A percentile compares a stretch with the other conserved stretches of the same genome.
phyloP scores from a whole-genome alignment of 2,797 vertebrate genomes.

The Adrianichthys oophorus region DNA sequence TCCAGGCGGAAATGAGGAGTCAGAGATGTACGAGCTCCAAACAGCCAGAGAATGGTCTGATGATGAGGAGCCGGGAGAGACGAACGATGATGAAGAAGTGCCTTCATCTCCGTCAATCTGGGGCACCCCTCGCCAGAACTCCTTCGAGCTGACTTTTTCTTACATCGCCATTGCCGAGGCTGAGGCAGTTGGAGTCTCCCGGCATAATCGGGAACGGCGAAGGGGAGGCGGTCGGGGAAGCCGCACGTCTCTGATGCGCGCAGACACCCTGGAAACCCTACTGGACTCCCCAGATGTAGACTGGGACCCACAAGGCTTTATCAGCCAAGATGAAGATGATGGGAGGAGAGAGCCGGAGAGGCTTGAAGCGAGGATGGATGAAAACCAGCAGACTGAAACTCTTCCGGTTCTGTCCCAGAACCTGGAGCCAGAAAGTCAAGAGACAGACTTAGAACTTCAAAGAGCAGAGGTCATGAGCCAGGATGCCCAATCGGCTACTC shows the following conservation, averaged over 20 bases:
- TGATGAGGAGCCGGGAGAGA: slow-evolving; percentile 71
- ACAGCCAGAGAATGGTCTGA: slow-evolving; percentile 89
- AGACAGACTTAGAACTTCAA: slow-evolving; percentile 40
- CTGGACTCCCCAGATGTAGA: slow-evolving; percentile 78
- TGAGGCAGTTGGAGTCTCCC: slow-evolving; percentile 66
- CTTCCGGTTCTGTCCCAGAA: slow-evolving; percentile 49
- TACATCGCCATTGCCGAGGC: slow-evolving; percentile 87
- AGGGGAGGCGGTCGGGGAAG: slow-evolving; percentile 56
- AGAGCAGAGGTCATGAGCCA: slow-evolving; percentile 34
- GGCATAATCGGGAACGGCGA: slow-evolving; percentile 63
- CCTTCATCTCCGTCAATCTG: slow-evolving; percentile 80
- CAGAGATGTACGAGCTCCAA: slow-evolving; percentile 86
- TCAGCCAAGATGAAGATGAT: slow-evolving; percentile 59
- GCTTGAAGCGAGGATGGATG: slow-evolving; percentile 29
- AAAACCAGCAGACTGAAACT: slow-evolving; percentile 41
- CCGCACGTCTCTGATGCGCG: slow-evolving; percentile 65
- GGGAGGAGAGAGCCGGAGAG: slow-evolving; percentile 33
- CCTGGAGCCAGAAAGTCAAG: slow-evolving; percentile 50
- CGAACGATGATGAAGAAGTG: slow-evolving; percentile 69
- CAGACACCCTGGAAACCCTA: slow-evolving; percentile 79
- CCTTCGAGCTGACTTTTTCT: slow-evolving; percentile 88
- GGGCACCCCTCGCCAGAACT: slow-evolving; percentile 84
- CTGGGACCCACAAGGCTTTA: slow-evolving; percentile 71
- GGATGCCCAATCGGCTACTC: slow-evolving; percentile 13
- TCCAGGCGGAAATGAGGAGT: slow-evolving; percentile 88